Percentiles rank a stretch among this genome's conserved stretches.
Evolutionary conservation across 2,888 invertebrate species (phyloP).

Genomic region (Ditylenchus weischeri): DNA sequence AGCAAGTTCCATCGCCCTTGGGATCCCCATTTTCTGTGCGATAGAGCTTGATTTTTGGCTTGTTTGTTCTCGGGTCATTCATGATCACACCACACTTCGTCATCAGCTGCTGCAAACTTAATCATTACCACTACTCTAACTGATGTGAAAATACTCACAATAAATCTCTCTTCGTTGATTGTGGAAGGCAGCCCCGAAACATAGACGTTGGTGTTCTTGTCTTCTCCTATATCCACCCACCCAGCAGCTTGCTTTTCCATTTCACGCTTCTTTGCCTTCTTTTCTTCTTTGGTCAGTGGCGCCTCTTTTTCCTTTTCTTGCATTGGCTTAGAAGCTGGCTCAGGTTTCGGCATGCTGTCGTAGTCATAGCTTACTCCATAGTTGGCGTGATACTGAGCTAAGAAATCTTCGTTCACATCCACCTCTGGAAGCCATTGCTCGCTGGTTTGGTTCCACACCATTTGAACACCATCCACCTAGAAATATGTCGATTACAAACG

Average conservation of each 20-base stretch:
- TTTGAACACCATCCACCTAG: slow-evolving; percentile 84
- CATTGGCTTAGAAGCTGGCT: slow-evolving; percentile 49
- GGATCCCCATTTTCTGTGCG: slow-evolving; percentile 74
- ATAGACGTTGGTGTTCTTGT: slow-evolving; percentile 89
- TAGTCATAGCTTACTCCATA: slow-evolving; percentile 65
- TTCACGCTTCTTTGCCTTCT: slow-evolving; percentile 39
- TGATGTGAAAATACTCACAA: slow-evolving; percentile 28
- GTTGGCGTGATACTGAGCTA: slow-evolving; percentile 90
- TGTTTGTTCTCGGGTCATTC: slow-evolving; percentile 74
- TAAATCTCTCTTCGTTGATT: slow-evolving; percentile 72
- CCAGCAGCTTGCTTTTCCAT: slow-evolving; percentile 59
- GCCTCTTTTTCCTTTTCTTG: slow-evolving; percentile 30
- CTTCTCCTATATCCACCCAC: slow-evolving; percentile 89
- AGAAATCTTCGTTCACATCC: slow-evolving; percentile 86
- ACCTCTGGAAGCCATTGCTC: slow-evolving; percentile 36
- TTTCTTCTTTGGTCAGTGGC: slow-evolving; percentile 42
- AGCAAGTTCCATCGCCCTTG: slow-evolving; percentile 94
- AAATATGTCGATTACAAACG: slow-evolving; percentile 64
- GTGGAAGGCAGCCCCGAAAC: slow-evolving; percentile 82
- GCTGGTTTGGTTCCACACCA: slow-evolving; percentile 61
- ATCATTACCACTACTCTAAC: not conserved
- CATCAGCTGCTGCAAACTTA: slow-evolving; percentile 72
- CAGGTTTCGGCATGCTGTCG: slow-evolving; percentile 24
- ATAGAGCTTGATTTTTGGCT: slow-evolving; percentile 86
- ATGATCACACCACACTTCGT: slow-evolving; percentile 91